Base-by-base conservation (phyloP, 2,113 vertebrate genomes). In the Lethenteron reissneri region DNA sequence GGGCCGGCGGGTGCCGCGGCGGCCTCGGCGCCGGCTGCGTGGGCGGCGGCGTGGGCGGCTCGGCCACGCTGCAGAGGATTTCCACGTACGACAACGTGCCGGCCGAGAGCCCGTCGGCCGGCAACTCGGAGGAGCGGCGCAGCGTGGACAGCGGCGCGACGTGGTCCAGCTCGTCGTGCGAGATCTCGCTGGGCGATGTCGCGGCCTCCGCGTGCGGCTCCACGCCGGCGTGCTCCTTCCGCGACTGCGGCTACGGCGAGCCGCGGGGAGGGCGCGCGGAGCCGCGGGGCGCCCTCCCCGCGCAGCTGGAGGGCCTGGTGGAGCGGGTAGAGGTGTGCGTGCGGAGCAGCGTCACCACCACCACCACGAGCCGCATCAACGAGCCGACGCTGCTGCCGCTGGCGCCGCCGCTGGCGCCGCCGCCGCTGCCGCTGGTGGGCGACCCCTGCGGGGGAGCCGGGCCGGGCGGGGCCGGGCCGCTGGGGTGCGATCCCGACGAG, bases 11-110 rank as follows among this genome's bases (percentile, higher is more conserved):
- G 41, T 41, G 41, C 41, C 41, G 41, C 5, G 41, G 41, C 41
- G 41, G 41, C 41, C 3, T 41, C 41, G 41, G 41, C 41, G 41
- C 41, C 41, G 41, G 41, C 41, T 6, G 41, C 41, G 41, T 41
- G 3, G 41, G 41, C 41, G 41, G 41, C 1, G 41, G 41, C 41
- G 41, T 6, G 41, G 5, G 41, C 41, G 41, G 41, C 41, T 41
- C 79, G 0, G 83, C 80, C 72, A 86, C 86, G 72, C 89, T 88
- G 78, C 85, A 99, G 75, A 83, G 94, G 15, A 86, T 99, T 9
- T 99, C 94, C 70, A 99, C 92, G 1, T 99, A 99, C 0, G 94
- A 99, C 76, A 99, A 99, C 0, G 94, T 99, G 25, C 94, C 97
- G 56, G 41, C 41, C 41, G 81, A 95, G 15, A 91, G 92, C 77